Percentiles rank a stretch among this genome's conserved stretches.
Conservation (phyloP, 2,888 invertebrate genomes). For the Cataglyphis livida region DNA sequence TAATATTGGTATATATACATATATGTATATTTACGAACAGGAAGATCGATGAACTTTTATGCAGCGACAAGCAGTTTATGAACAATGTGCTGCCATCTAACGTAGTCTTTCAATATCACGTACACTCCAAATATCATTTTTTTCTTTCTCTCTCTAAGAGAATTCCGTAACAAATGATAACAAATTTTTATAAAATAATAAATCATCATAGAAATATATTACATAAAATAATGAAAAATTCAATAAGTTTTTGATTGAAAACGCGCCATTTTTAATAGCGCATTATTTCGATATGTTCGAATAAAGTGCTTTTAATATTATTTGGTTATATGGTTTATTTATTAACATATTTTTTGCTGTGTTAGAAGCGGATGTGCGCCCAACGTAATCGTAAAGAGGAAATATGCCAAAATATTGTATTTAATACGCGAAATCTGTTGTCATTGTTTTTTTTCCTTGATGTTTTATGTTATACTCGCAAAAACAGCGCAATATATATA, state of each 20-base stretch:
- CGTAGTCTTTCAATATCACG: not conserved
- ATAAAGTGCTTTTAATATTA: not conserved
- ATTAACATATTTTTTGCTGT: too few relatives aligned
- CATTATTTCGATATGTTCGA: not conserved
- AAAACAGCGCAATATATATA: not conserved
- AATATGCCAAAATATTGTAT: not conserved
- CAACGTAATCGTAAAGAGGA: not conserved
- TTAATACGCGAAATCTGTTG: not conserved
- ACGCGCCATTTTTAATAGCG: not conserved
- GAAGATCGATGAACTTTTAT: not conserved
- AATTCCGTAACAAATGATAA: not conserved
- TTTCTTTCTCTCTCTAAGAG: not conserved
- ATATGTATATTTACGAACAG: not conserved
- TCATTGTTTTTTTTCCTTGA: not conserved
- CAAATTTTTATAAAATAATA: not conserved
- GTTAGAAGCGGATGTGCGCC: not conserved
- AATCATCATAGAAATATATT: not conserved
- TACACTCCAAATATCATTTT: not conserved
- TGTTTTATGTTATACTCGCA: not conserved
- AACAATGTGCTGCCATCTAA: slow-evolving; percentile 19
- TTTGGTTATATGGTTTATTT: not conserved
- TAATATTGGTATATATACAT: not conserved
- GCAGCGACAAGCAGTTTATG: not conserved
- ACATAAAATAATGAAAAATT: not conserved
- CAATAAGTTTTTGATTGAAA: not conserved